phyloP scores from a whole-genome alignment of 2,797 vertebrate species.

The Clangula hyemalis region DNA sequence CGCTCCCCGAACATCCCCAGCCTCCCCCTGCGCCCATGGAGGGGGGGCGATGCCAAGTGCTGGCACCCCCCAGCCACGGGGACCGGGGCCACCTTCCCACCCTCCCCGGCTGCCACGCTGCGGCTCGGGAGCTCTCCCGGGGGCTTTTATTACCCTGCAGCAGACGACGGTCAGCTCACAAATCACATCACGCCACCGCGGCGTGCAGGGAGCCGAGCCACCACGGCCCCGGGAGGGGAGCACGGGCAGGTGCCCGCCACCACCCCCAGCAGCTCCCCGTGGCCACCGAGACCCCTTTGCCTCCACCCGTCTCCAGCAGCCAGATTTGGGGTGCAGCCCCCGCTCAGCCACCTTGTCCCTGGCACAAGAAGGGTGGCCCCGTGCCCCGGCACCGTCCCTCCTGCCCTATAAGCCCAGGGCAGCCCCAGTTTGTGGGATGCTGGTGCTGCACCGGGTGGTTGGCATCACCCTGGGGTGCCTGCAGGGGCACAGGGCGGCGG shows the following conservation, averaged over 20 bases:
- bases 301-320: neutral
- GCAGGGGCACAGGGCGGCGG: too few relatives aligned
- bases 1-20: fast-evolving
- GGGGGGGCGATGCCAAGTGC: fast-evolving
- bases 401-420: neutral
- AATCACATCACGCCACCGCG: neutral
- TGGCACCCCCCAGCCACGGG: neutral
- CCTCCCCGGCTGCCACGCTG: neutral
- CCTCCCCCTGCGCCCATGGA: fast-evolving
- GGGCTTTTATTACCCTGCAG: neutral
- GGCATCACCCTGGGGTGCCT: neutral
- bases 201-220: fast-evolving
- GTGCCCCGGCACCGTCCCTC: neutral
- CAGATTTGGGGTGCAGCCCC: neutral
- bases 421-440: neutral
- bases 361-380: neutral
- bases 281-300: fast-evolving
- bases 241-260: neutral
- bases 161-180: neutral
- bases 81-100: neutral
- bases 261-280: neutral
- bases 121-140: neutral
- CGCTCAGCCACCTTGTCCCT: neutral
- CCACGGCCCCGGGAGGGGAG: fast-evolving
- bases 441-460: neutral